Evolutionary conservation across 1,140 invertebrate genomes (phyloP), one percentile per base, ranked within the genome.

Genomic region (Charaxes varanes): DNA sequence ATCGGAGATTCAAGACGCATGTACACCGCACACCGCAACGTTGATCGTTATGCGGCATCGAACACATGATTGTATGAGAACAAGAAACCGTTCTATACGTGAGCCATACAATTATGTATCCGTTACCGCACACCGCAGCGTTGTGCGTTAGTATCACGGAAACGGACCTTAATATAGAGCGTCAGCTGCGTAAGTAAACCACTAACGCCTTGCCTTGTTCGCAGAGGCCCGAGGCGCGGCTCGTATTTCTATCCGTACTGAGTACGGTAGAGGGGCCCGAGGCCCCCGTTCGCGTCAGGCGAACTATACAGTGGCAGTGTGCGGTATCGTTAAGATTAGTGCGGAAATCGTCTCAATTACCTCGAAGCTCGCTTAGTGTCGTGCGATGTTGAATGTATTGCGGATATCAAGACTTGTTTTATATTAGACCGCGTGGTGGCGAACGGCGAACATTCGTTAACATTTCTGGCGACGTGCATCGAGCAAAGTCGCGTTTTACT

Each of bases 231-330:
- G 53, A 78, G 74, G 56, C 78, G 78, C 48, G 71, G 71, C 54
- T 14, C 18, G 35, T 79, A 76, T 65, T 79, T 68, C 56, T 50
- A 38, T 37, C 74, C 74, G 26, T 82, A 79, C 78, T 82, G 78
- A 82, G 78, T 76, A 64, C 59, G 72, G 72, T 69, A 64, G 54
- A 53, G 54, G 59, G 59, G 72, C 61, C 41, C 26, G 30, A 21
- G 31, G 51, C 63, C 57, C 57, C 59, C 49, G 36, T 31, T 40
- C 53, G 43, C 46, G 41, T 17, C 44, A 28, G 30, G 28, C 42
- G 53, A 45, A 40, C 41, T 27, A 36, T 53, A 51, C 42, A 55
- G 41, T 50, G 60, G 49, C 35, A 53, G 51, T 53, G 53, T 53
- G 59, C 53, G 56, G 54, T 54, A 26, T 41, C 30, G 26, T 27